Evolutionary conservation across 2,888 invertebrate genomes (phyloP).

Genomic region (Ephialtes manifestator): DNA sequence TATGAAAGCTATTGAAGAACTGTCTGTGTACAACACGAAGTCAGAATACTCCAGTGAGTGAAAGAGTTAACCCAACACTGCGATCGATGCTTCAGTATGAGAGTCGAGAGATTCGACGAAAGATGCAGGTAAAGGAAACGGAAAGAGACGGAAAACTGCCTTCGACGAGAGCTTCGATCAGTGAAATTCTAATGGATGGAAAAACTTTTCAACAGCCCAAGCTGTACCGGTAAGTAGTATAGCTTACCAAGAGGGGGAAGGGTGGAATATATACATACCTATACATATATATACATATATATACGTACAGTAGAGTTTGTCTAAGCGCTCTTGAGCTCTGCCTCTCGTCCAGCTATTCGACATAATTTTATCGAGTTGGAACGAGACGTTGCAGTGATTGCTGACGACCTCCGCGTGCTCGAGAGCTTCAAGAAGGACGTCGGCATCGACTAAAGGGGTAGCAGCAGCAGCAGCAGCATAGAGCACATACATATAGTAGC

Average conservation of each 20-base stretch:
- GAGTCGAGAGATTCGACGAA: background rate
- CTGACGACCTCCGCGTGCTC: constrained; percentile 54
- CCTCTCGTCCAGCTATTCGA: constrained; percentile 70
- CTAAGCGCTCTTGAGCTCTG: constrained; percentile 45
- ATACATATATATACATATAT: background rate
- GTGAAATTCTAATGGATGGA: constrained; percentile 70
- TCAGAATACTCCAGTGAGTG: constrained; percentile 25
- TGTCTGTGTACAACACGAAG: constrained; percentile 70
- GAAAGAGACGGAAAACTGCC: constrained; percentile 10
- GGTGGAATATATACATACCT: background rate
- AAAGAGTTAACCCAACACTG: constrained; percentile 30
- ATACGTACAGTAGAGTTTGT: constrained; percentile 39
- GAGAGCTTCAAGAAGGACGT: constrained; percentile 33
- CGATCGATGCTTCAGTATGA: constrained; percentile 18
- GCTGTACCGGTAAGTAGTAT: constrained; percentile 37
- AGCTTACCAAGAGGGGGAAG: constrained; percentile 1
- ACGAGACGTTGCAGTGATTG: constrained; percentile 68
- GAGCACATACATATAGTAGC: constrained; percentile 31
- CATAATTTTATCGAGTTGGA: constrained; percentile 76
- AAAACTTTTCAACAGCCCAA: constrained; percentile 58
- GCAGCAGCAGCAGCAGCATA: constrained; percentile 2
- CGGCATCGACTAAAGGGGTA: constrained; percentile 17
- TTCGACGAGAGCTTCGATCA: constrained; percentile 68
- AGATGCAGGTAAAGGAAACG: constrained; percentile 6
- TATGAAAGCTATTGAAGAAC: constrained; percentile 79